A percentile compares a stretch with the other conserved stretches of the same genome.
Conservation (phyloP, 2,113 vertebrate genomes). For the Oenanthe oenanthe region DNA sequence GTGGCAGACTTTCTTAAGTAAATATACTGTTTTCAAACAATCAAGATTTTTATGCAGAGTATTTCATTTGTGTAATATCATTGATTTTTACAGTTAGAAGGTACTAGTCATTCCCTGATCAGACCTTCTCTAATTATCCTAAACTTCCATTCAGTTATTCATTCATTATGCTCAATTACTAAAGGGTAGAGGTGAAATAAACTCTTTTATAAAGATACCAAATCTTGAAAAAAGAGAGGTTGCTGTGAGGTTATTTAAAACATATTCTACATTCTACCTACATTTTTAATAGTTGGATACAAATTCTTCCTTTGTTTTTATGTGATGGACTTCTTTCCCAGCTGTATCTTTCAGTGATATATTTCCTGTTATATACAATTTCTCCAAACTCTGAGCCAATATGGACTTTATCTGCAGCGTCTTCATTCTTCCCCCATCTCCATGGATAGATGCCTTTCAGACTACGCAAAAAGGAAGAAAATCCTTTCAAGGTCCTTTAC, state of each 20-base stretch:
- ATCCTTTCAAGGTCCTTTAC: neutral
- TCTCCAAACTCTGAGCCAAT: neutral
- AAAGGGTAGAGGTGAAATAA: neutral
- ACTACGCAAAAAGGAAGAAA: neutral
- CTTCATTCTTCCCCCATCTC: neutral
- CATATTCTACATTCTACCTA: neutral
- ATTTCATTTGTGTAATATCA: neutral
- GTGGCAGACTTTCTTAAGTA: neutral
- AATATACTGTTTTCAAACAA: neutral
- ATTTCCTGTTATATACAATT: neutral
- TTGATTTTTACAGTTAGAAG: neutral
- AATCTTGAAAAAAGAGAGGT: neutral
- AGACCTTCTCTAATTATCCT: neutral
- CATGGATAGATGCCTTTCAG: neutral
- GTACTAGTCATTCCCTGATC: neutral
- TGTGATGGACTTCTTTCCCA: neutral
- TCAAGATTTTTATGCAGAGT: neutral
- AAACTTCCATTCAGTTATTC: neutral
- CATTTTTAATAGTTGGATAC: neutral
- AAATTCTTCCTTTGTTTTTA: neutral
- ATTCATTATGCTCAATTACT: neutral
- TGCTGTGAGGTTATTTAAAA: neutral
- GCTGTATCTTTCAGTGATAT: neutral
- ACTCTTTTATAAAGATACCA: neutral
- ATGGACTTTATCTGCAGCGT: neutral